Evolutionary conservation across 2,888 invertebrate species (phyloP).

Genomic region (Antitype chi): DNA sequence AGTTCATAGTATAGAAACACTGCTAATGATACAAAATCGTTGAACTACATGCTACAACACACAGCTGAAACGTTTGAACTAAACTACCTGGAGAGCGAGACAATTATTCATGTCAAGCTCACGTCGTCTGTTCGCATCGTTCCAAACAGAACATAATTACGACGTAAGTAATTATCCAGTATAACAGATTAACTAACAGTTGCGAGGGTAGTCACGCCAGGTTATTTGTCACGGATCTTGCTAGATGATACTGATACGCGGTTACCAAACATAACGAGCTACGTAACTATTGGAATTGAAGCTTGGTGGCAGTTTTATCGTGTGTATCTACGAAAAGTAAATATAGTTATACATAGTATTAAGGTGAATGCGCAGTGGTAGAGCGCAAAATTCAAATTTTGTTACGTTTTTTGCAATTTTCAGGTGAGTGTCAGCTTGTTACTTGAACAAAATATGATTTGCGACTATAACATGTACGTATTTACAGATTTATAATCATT

Average conservation of each 20-base stretch:
- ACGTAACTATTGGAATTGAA: neutral
- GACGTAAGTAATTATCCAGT: conserved; percentile 26
- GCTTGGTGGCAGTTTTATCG: neutral
- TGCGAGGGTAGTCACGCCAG: conserved; percentile 38
- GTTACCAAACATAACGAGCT: conserved; percentile 11
- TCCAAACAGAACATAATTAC: conserved; percentile 16
- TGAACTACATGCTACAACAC: neutral
- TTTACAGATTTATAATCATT: too few relatives aligned
- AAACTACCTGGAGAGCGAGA: neutral
- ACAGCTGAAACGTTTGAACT: neutral
- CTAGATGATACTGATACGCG: conserved; percentile 33
- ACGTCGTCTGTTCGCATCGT: neutral
- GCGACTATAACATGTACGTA: too few relatives aligned
- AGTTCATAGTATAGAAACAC: neutral
- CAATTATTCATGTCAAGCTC: neutral
- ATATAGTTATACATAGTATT: neutral
- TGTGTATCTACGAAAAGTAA: neutral
- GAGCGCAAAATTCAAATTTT: too few relatives aligned
- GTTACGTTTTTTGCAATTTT: too few relatives aligned
- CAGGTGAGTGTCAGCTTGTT: too few relatives aligned
- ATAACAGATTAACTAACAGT: conserved; percentile 43
- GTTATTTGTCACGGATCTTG: conserved; percentile 45
- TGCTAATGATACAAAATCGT: neutral
- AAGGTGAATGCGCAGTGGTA: too few relatives aligned
- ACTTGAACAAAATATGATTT: too few relatives aligned